These are phyloP conservation scores for Myopa testacea DNA, from an alignment of 2,888 invertebrate species.

Conservation along the genomic window DNA sequence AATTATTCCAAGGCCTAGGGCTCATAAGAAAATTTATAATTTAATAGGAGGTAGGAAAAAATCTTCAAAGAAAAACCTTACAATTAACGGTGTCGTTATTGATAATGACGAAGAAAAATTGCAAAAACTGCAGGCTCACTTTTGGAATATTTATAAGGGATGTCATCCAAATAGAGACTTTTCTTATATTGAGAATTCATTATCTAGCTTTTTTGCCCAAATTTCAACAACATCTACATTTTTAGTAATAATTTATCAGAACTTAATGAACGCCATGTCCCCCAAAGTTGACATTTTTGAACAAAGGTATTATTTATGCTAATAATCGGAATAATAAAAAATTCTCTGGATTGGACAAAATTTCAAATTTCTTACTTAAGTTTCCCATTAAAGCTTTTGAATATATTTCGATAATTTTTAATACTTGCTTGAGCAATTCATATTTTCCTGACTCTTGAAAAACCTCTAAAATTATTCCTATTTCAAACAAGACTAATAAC, in stretches of 20 bases:
- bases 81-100: neutral
- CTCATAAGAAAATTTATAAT: neutral
- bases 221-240: no score
- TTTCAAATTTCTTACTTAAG: slow-evolving; percentile 30
- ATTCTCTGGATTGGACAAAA: slow-evolving; percentile 8
- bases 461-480: no score
- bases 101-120: neutral
- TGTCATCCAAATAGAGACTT: no score
- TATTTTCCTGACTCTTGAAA: slow-evolving; percentile 3
- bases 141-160: no score
- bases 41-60: neutral
- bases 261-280: neutral
- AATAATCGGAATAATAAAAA: slow-evolving; percentile 16
- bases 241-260: neutral
- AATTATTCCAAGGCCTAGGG: slow-evolving; percentile 6
- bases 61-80: neutral
- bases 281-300: neutral
- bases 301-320: neutral
- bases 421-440: no score
- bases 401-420: slow-evolving; percentile 27
- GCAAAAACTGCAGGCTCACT: neutral
- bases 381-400: slow-evolving; percentile 30
- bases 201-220: no score
- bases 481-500: no score
- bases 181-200: no score